Evolutionary conservation across 2,797 vertebrate species (phyloP), one percentile per base, ranked within the genome.

Genomic region (Poeciliopsis turneri): DNA sequence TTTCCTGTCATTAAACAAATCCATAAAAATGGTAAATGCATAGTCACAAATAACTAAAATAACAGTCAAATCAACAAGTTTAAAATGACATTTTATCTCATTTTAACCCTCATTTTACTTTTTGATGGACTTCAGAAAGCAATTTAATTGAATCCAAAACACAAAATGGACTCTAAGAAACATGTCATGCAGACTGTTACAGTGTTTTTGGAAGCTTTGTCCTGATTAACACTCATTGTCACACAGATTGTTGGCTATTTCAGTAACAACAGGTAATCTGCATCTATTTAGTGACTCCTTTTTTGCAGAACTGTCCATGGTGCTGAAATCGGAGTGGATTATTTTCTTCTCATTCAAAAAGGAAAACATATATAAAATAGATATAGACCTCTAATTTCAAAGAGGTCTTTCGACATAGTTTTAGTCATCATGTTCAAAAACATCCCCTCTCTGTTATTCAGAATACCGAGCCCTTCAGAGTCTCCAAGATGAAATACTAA

Each of bases 281-380:
- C 72, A 72, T 68, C 66, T 13, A 15, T 69, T 41, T 39, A 46
- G 66, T 79, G 74, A 75, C 75, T 64, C 51, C 83, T 59, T 88
- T 80, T 53, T 33, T 41, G 64, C 0, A 84, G 94, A 94, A 88
- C 94, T 95, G 90, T 95, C 95, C 95, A 33, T 91, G 94, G 94
- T 95, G 87, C 95, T 95, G 94, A 95, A 95, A 78, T 18, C 20
- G 72, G 33, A 45, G 75, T n/a, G 47, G 46, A 71, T 75, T 55
- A 73, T 80, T 76, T 76, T 25, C 13, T 77, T 30, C 78, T 77
- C 39, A 23, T 74, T 72, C 36, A 5, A 11, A 76, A 79, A 23
- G 46, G 55, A 15, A 2, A 75, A 78, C 28, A 75, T 69, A 51
- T 75, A 47, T 61, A 25, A 79, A 43, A 43, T 2, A 43, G 2